A percentile compares a stretch with the other conserved stretches of the same genome.
phyloP scores from a whole-genome alignment of 1,140 invertebrate species.

The Papilio helenus region DNA sequence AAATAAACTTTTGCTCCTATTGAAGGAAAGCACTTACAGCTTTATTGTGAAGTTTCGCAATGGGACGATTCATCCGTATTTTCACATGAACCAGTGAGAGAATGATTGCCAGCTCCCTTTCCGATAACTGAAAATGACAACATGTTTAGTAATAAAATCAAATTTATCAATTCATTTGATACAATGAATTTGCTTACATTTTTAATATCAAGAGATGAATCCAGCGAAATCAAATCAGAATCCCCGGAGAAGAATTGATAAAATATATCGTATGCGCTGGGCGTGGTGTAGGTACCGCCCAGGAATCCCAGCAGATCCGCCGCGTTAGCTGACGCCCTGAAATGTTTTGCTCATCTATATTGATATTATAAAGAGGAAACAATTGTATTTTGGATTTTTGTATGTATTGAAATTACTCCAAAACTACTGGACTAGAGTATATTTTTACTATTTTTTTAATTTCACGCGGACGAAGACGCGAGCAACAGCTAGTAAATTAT shows the following conservation, averaged over 20 bases:
- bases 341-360: no score
- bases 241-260: constrained; percentile 49
- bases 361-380: no score
- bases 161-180: constrained; percentile 2
- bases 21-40: not conserved
- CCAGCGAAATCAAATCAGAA: constrained; percentile 38
- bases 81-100: constrained; percentile 12
- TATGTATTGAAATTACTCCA: no score
- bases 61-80: not conserved
- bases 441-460: no score
- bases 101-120: not conserved
- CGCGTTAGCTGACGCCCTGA: constrained; percentile 57
- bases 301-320: constrained; percentile 46
- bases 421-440: no score
- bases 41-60: constrained; percentile 7
- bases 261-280: constrained; percentile 57
- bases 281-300: constrained; percentile 31
- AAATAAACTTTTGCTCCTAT: no score
- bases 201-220: constrained; percentile 48
- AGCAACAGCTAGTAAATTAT: no score
- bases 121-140: constrained; percentile 18
- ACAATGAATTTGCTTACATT: constrained; percentile 52
- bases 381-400: no score
- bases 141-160: not conserved
- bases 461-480: no score